Evolutionary conservation across 2,113 vertebrate species (phyloP), one percentile per base, ranked within the genome.

Genomic region (Columbina picui): DNA sequence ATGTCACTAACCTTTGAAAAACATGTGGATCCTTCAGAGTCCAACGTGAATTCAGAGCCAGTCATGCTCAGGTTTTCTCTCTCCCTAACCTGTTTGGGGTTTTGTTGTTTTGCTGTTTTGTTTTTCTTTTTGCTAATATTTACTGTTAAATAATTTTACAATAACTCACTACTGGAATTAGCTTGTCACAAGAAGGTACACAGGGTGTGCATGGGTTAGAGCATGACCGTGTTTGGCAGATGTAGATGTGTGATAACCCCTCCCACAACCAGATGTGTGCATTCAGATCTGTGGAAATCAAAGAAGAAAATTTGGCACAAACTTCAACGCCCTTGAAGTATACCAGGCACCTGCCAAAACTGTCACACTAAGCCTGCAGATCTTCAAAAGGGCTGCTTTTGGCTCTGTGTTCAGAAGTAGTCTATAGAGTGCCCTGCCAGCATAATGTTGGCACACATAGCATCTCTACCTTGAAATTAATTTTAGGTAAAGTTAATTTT

Each of bases 261-360:
- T 90, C 88, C 90, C 80, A 92, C 53, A 93, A 89, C 93, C 97
- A 97, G 96, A 97, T 97, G 96, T 95, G 92, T 87, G 89, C 84
- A 96, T 93, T 94, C 93, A 94, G 94, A 96, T 97, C 94, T 67
- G 90, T 63, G 47, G 94, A 92, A 96, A 97, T 97, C 95, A 97
- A 97, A 97, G 96, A 81, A 68, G 60, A 82, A 80, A 87, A 89
- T 91, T 49, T 97, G 97, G 97, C 96, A 96, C 64, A 41, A 92
- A 74, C 91, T 92, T 92, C 84, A 96, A 81, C 19, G 76, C 56
- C 95, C 94, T 97, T 97, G 95, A 96, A 95, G 79, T 70, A 67
- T 16, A 96, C 82, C 63, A 65, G 52, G 27, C 68, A 69, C 69
- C 94, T 97, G 96, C 96, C 96, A 97, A 94, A 95, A 93, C 64